phyloP scores from a whole-genome alignment of 2,888 invertebrate species.

The Antitype chi region DNA sequence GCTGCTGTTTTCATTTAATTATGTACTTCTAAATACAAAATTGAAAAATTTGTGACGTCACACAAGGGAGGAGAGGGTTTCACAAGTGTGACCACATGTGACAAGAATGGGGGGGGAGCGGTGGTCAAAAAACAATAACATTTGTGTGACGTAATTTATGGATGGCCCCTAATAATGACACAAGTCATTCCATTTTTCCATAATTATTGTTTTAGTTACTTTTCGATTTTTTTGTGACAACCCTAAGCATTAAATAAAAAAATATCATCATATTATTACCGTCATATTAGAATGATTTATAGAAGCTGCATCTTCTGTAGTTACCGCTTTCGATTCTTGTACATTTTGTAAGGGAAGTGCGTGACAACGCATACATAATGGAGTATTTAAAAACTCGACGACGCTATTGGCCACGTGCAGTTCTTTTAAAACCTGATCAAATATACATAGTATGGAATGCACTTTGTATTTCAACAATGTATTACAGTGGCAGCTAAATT shows the following conservation, averaged over 20 bases:
- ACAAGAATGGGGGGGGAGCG: too few species aligned
- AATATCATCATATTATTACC: not conserved
- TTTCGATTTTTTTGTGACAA: not conserved
- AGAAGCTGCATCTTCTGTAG: conserved; percentile 37
- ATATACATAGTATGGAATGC: conserved; percentile 3
- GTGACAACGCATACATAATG: conserved; percentile 54
- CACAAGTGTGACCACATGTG: too few species aligned
- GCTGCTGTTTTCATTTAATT: too few species aligned
- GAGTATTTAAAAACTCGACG: conserved; percentile 15
- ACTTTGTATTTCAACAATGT: conserved; percentile 8
- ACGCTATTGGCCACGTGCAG: conserved; percentile 32
- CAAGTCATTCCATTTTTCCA: not conserved
- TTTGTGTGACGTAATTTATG: too few species aligned
- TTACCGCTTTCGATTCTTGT: conserved; percentile 55
- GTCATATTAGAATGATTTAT: conserved; percentile 37
- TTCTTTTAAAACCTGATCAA: conserved; percentile 33
- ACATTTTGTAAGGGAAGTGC: conserved; percentile 58
- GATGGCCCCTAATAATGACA: too few species aligned
- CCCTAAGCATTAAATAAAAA: not conserved
- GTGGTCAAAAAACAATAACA: too few species aligned
- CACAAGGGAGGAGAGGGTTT: too few species aligned
- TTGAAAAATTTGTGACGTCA: too few species aligned
- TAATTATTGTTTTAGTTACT: not conserved
- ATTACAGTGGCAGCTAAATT: not conserved
- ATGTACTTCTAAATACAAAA: too few species aligned